Evolutionary conservation across 2,888 invertebrate genomes (phyloP).

Genomic region (Lumbricus terrestris): DNA sequence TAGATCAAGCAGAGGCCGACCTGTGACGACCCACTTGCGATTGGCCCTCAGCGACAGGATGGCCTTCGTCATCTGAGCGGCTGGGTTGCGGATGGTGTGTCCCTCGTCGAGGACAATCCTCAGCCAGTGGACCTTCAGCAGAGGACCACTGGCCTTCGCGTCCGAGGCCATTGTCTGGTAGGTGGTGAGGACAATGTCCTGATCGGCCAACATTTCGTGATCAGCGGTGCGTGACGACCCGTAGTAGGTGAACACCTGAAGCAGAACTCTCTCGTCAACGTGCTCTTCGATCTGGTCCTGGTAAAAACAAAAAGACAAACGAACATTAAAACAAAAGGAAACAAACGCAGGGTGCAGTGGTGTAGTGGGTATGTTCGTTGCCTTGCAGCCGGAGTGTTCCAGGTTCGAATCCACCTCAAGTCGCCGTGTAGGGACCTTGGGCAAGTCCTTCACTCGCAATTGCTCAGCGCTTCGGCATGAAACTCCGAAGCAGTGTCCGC

Average conservation of each 20-base stretch:
- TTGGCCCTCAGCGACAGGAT: slow-evolving; percentile 43
- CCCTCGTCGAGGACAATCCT: slow-evolving; percentile 99
- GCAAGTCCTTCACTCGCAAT: no score
- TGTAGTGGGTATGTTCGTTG: no score
- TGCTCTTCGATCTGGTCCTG: slow-evolving; percentile 46
- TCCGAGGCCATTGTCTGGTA: slow-evolving; percentile 44
- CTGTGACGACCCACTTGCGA: slow-evolving; percentile 46
- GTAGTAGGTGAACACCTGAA: slow-evolving; percentile 45
- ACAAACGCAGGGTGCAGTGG: no score
- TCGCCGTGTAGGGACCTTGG: no score
- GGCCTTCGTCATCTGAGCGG: slow-evolving; percentile 92
- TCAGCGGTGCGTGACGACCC: slow-evolving; percentile 40
- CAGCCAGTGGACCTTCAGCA: slow-evolving; percentile 80
- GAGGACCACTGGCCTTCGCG: slow-evolving; percentile 41
- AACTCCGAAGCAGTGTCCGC: no score
- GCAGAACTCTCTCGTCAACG: slow-evolving; percentile 40
- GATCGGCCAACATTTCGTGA: slow-evolving; percentile 36
- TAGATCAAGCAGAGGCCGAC: slow-evolving; percentile 29
- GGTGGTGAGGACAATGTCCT: slow-evolving; percentile 46
- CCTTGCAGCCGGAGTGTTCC: no score
- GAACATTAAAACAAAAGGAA: no score
- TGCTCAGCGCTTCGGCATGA: no score
- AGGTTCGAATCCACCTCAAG: no score
- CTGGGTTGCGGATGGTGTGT: slow-evolving; percentile 98
- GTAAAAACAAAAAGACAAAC: no score